phyloP scores from a whole-genome alignment of 2,113 vertebrate genomes.

The Nettapus auritus region DNA sequence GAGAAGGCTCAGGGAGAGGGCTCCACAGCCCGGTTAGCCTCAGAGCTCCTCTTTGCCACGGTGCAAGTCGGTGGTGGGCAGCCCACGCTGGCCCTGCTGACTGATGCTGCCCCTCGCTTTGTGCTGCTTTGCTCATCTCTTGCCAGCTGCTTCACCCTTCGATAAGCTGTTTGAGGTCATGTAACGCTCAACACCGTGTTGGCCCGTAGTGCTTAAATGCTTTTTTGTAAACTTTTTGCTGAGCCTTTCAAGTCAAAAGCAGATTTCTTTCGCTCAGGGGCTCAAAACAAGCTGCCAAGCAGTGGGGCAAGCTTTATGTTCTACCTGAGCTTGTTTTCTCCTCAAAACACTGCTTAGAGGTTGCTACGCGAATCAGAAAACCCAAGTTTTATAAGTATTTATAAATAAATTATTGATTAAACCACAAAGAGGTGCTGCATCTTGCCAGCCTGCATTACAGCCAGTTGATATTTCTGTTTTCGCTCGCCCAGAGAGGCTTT shows the following conservation, averaged over 20 bases:
- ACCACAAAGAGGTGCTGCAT: not conserved
- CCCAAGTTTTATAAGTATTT: not conserved
- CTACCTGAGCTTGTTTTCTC: not conserved
- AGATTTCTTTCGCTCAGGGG: no score
- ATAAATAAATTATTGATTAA: no score
- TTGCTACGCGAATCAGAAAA: not conserved
- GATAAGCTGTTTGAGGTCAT: not conserved
- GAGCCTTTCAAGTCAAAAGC: not conserved
- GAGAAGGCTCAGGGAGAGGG: not conserved
- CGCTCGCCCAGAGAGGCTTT: not conserved
- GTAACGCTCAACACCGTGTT: not conserved
- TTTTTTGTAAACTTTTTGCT: not conserved
- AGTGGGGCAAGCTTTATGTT: no score
- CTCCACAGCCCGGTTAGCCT: no score
- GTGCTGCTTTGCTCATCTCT: accelerated
- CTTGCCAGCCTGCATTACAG: not conserved
- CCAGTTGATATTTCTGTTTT: no score
- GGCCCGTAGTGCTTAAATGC: not conserved
- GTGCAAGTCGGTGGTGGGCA: not conserved
- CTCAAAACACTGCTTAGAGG: not conserved
- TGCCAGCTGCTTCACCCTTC: not conserved
- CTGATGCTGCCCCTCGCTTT: not conserved
- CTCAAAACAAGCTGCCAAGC: not conserved
- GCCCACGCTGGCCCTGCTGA: not conserved
- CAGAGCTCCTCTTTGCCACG: accelerated